Evolutionary conservation across 2,797 vertebrate genomes (phyloP).

Genomic region (Tapera naevia): DNA sequence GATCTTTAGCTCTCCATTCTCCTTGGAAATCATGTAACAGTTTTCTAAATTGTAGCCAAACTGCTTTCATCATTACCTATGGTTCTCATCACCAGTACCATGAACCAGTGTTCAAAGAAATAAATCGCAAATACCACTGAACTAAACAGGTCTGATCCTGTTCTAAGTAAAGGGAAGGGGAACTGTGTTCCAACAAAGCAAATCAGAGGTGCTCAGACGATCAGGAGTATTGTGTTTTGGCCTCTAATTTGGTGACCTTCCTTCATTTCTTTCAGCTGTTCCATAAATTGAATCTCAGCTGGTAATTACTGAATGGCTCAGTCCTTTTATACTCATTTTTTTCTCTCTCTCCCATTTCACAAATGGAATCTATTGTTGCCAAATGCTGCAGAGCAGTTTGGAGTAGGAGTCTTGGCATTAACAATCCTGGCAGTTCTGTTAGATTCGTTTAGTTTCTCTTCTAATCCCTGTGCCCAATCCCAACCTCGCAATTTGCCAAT

Average conservation of each 20-base stretch:
- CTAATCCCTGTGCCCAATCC: neutral
- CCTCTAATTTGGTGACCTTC: neutral
- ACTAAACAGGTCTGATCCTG: neutral
- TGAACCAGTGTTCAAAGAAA: neutral
- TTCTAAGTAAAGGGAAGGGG: neutral
- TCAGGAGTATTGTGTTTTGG: neutral
- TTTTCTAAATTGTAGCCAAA: neutral
- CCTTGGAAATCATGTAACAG: conserved; percentile 2
- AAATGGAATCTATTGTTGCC: neutral
- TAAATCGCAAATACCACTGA: neutral
- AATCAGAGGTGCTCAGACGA: neutral
- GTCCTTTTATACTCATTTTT: neutral
- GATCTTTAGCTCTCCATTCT: conserved; percentile 6
- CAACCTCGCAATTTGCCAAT: neutral
- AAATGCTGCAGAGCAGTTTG: conserved; percentile 21
- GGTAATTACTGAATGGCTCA: conserved; percentile 1
- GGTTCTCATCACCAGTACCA: neutral
- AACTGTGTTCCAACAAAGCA: neutral
- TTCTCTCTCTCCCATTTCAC: neutral
- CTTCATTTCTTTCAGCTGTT: conserved; percentile 14
- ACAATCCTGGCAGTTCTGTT: neutral
- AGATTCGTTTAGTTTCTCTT: neutral
- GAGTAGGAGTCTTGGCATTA: conserved; percentile 2
- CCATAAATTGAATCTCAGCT: conserved; percentile 12
- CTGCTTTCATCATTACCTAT: neutral